These are phyloP conservation scores for Potamarius usumacintae DNA, from an alignment of 2,113 vertebrate genomes.

Conservation along the genomic window DNA sequence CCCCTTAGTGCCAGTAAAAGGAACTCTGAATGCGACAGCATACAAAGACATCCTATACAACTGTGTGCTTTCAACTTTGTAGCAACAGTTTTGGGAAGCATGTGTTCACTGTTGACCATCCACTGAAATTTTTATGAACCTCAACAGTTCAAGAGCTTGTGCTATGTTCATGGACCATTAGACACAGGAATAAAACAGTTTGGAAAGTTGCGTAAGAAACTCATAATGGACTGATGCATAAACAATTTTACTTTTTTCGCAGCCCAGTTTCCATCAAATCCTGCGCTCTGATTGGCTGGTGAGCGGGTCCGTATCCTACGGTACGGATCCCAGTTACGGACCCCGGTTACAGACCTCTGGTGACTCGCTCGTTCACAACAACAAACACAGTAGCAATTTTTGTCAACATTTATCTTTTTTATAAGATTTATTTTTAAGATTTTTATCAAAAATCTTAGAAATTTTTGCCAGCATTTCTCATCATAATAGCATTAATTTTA, in stretches of 20 bases:
- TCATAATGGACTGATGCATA: background rate
- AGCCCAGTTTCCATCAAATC: too few species aligned
- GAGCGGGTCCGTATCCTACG: too few species aligned
- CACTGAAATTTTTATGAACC: background rate
- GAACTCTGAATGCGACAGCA: background rate
- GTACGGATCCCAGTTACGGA: too few species aligned
- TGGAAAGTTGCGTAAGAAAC: background rate
- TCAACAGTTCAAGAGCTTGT: background rate
- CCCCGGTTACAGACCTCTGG: too few species aligned
- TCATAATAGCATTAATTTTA: too few species aligned
- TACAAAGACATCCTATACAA: background rate
- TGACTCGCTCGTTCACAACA: too few species aligned
- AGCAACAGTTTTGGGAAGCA: background rate
- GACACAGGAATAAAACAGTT: background rate
- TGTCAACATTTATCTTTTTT: too few species aligned
- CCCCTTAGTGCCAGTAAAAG: background rate
- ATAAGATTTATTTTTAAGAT: too few species aligned
- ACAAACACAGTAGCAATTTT: too few species aligned
- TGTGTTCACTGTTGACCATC: background rate
- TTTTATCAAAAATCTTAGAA: too few species aligned
- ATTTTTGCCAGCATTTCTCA: too few species aligned
- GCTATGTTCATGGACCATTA: background rate
- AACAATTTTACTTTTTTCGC: background rate
- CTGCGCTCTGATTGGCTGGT: too few species aligned
- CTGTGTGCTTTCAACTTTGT: background rate